These are phyloP conservation scores for Heliconius himera DNA, from an alignment of 1,140 invertebrate genomes.

Conservation along the genomic window DNA sequence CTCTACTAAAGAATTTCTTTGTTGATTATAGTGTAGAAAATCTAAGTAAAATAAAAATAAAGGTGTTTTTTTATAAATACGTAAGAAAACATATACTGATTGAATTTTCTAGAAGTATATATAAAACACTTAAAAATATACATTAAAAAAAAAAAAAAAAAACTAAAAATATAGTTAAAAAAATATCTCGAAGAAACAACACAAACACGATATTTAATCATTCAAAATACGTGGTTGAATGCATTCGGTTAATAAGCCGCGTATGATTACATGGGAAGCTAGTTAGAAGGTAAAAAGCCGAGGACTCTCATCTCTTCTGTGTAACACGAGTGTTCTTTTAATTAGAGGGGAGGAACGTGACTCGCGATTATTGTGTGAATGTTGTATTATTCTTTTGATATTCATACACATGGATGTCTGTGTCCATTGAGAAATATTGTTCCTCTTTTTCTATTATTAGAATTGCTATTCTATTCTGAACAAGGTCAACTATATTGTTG, in stretches of 20 bases:
- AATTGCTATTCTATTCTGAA: background rate
- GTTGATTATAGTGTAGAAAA: background rate
- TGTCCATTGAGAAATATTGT: background rate
- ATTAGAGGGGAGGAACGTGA: conserved; percentile 29
- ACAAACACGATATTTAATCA: conserved; percentile 1
- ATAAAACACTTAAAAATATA: too few species aligned
- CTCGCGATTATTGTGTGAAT: conserved; percentile 28
- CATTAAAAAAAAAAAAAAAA: background rate
- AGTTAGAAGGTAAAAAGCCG: conserved; percentile 29
- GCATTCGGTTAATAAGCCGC: conserved; percentile 26
- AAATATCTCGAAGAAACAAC: background rate
- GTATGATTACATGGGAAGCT: conserved; percentile 24
- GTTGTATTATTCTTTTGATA: conserved; percentile 28
- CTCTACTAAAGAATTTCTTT: too few species aligned
- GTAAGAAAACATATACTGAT: too few species aligned
- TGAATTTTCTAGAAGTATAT: too few species aligned
- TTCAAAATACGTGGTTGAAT: background rate
- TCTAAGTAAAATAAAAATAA: background rate
- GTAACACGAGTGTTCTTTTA: conserved; percentile 27
- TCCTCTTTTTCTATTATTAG: conserved; percentile 3
- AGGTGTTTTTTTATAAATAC: too few species aligned
- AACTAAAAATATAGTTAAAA: background rate
- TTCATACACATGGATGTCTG: background rate
- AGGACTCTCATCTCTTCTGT: conserved; percentile 24
- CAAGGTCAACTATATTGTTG: conserved; percentile 6